Base-by-base conservation (phyloP, 2,797 vertebrate species). In the Adrianichthys oophorus region DNA sequence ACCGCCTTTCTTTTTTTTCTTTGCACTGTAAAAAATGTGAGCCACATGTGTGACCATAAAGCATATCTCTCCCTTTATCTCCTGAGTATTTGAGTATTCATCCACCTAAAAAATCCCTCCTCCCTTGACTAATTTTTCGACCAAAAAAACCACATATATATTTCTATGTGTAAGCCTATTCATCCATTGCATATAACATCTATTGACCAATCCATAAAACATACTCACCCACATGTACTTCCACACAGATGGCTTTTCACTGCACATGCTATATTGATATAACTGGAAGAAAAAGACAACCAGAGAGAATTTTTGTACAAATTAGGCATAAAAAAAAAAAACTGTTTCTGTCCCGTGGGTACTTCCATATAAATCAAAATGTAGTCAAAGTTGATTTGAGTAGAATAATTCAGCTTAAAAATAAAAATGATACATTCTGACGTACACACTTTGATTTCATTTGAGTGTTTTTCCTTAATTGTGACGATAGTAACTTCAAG, bases 311-410 rank as follows among this genome's bases (percentile, higher is more conserved):
- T 74, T 73, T 41, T 45, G 49, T 43, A 56, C 60, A 75, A 79
- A 84, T 85, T 74, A 76, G 63, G 74, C 79, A 72, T 69, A 65
- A 80, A 54, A 80, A 78, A 79, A 81, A 76, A 78, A 78, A 62
- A 19, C 46, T 47, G 75, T 80, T 78, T 69, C 59, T 62, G 62
- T 61, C 71, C 45, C 62, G 62, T 81, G 72, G 80, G 8, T 26
- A 5, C 5, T 26, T 26, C 26, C 7, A 1, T 26, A 26, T 7
- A 32, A 32, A 32, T 32, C 10, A 10, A 12, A 10, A 10, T 10
- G 8, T 32, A 26, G 26, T 26, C 7, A 26, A 26, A 7, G 26
- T 26, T 5, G 26, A 26, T 26, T 26, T 7, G 19, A 6, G 1
- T 26, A 6, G 1, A 5, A 0, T 26, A 26, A 5, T 26, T 26